phyloP scores from a whole-genome alignment of 2,888 invertebrate genomes.

The Cheiracanthium punctorium region DNA sequence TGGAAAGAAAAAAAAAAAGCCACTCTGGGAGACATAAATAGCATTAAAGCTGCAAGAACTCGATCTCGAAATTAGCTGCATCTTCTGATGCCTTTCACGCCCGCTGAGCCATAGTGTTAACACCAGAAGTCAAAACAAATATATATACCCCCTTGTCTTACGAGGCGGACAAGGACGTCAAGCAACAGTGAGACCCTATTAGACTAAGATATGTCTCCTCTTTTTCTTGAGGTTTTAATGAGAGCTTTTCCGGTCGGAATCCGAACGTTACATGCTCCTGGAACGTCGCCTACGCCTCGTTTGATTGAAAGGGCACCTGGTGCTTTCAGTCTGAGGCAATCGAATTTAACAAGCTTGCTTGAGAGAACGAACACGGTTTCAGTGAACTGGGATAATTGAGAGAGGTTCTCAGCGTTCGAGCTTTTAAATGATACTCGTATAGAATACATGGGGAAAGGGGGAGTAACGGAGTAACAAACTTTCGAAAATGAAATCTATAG shows the following conservation, averaged over 20 bases:
- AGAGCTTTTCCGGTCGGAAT: not conserved
- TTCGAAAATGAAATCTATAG: too few species aligned
- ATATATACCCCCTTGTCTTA: not conserved
- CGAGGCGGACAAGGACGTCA: conserved; percentile 42
- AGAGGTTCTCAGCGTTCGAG: not conserved
- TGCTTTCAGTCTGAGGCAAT: not conserved
- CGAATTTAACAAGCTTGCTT: not conserved
- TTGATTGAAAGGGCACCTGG: conserved; percentile 21
- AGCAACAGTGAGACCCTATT: not conserved
- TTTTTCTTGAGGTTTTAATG: conserved; percentile 12
- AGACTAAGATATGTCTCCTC: not conserved
- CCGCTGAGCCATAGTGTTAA: not conserved
- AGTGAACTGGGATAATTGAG: not conserved
- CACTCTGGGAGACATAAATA: not conserved
- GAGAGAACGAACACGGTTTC: not conserved
- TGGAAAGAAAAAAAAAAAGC: too few species aligned
- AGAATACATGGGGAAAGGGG: too few species aligned
- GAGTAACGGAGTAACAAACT: too few species aligned
- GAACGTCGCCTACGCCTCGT: not conserved
- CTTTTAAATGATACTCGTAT: not conserved
- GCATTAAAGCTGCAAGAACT: not conserved
- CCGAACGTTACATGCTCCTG: not conserved
- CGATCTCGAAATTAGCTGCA: not conserved
- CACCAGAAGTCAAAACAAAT: conserved; percentile 51
- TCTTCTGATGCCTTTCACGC: not conserved